phyloP scores from a whole-genome alignment of 2,113 vertebrate genomes.

The Rhinoderma darwinii region DNA sequence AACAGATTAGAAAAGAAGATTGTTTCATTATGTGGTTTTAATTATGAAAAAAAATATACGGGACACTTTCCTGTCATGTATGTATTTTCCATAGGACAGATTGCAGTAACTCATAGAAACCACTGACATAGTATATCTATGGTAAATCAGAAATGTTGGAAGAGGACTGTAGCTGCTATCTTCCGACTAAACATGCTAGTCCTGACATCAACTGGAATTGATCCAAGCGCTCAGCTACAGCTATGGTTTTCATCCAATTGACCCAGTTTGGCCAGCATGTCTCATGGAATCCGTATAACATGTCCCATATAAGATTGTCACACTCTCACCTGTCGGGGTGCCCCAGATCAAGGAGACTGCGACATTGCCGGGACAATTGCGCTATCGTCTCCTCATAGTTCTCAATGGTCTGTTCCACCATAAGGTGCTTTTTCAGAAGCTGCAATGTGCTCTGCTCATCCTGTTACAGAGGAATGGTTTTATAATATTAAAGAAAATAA shows the following conservation, averaged over 20 bases:
- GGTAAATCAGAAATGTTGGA: neutral
- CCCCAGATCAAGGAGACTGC: slow-evolving; percentile 87
- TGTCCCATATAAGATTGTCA: slow-evolving; percentile 14
- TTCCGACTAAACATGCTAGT: neutral
- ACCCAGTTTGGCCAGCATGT: too few species aligned
- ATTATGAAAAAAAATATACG: too few species aligned
- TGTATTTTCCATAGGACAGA: neutral
- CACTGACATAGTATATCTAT: neutral
- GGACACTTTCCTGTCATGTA: too few species aligned
- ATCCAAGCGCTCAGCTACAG: neutral
- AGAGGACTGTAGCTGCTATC: neutral
- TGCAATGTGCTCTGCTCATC: slow-evolving; percentile 93
- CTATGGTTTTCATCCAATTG: neutral
- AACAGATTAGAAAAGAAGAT: too few species aligned
- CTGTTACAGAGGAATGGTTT: slow-evolving; percentile 64
- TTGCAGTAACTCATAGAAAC: neutral
- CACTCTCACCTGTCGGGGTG: slow-evolving; percentile 86
- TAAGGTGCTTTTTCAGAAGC: slow-evolving; percentile 91
- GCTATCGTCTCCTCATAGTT: slow-evolving; percentile 94
- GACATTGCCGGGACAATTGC: slow-evolving; percentile 89
- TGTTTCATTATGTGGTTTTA: too few species aligned
- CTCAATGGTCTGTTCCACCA: slow-evolving; percentile 88
- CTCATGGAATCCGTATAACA: neutral
- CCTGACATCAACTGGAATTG: neutral
- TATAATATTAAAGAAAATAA: neutral